Evolutionary conservation across 2,797 vertebrate species (phyloP), one percentile per base, ranked within the genome.

Genomic region (Poeciliopsis gracilis): DNA sequence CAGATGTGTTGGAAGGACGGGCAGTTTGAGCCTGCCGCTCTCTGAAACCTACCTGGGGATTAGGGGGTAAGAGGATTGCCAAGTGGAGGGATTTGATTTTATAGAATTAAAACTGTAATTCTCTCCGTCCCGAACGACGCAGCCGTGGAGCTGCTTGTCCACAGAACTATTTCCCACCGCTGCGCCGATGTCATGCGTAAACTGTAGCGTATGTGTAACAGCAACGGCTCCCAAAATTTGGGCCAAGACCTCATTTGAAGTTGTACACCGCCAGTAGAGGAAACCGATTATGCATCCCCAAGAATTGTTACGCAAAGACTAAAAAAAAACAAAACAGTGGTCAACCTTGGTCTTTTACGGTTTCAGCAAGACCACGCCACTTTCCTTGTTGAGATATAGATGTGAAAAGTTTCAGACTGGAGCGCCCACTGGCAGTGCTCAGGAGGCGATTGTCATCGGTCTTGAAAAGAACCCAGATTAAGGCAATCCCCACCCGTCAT

Each of bases 41-140:
- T 84, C 86, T 90, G 94, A 93, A 94, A 94, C 86, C 89, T 92
- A 94, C 93, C 93, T 92, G 90, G 89, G 90, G 94, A 93, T 95
- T 94, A 94, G 55, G 13, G 78, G 72, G 9, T 94, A 92, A 95
- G 93, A 93, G 93, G 93, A 94, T 95, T 94, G 86, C 75, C 86
- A 90, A 92, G 89, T 82, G 88, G 75, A 87, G 87, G 83, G 94
- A 94, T 94, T 95, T 91, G 84, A 92, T 92, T 94, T 93, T 93
- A 93, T 92, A 89, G 88, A 94, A 93, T 92, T 92, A 90, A 92
- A 95, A 93, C 87, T 90, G 88, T 90, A 93, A 93, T 91, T 92
- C 92, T 93, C 80, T 91, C 85, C 81, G 51, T 89, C 78, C 73
- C 49, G 12, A 11, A 11, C 75, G 55, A 20, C 28, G 79, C 76